Conservation (phyloP, 2,888 invertebrate genomes). For the Tiliacea aurago region DNA sequence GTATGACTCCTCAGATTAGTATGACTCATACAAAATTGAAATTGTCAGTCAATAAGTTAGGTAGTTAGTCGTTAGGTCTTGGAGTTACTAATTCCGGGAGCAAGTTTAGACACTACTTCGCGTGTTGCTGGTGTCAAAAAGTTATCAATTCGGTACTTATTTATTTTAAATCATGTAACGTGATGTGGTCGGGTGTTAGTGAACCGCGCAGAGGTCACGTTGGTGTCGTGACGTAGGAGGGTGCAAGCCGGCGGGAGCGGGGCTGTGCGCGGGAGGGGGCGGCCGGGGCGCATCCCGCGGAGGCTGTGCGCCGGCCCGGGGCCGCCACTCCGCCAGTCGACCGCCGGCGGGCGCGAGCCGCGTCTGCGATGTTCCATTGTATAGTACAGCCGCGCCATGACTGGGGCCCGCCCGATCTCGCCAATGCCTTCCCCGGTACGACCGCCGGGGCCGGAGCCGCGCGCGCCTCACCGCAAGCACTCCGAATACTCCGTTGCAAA, state of each 20-base stretch:
- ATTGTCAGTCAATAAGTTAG: neutral
- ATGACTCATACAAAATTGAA: neutral
- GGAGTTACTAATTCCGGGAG: neutral
- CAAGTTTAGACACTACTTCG: neutral
- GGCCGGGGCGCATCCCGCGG: constrained; percentile 66
- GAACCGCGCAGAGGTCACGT: constrained; percentile 59
- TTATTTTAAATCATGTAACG: constrained; percentile 11
- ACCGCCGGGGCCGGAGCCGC: constrained; percentile 10
- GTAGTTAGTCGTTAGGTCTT: neutral
- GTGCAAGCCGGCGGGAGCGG: constrained; percentile 60
- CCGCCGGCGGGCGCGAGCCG: constrained; percentile 69
- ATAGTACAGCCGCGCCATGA: constrained; percentile 95
- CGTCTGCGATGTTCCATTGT: constrained; percentile 93
- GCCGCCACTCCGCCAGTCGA: constrained; percentile 61
- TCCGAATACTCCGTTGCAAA: constrained; percentile 57
- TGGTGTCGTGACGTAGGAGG: constrained; percentile 53
- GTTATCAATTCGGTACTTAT: constrained; percentile 13
- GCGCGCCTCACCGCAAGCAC: constrained; percentile 11
- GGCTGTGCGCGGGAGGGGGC: constrained; percentile 56
- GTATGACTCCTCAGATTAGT: no score
- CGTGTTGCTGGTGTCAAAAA: constrained; percentile 4
- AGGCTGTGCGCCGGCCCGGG: constrained; percentile 71
- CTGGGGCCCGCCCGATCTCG: constrained; percentile 93
- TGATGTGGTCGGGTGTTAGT: constrained; percentile 47
- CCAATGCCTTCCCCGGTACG: constrained; percentile 94